A percentile compares a stretch with the other conserved stretches of the same genome.
Evolutionary conservation across 2,113 vertebrate species (phyloP).

Genomic region (Oenanthe oenanthe): DNA sequence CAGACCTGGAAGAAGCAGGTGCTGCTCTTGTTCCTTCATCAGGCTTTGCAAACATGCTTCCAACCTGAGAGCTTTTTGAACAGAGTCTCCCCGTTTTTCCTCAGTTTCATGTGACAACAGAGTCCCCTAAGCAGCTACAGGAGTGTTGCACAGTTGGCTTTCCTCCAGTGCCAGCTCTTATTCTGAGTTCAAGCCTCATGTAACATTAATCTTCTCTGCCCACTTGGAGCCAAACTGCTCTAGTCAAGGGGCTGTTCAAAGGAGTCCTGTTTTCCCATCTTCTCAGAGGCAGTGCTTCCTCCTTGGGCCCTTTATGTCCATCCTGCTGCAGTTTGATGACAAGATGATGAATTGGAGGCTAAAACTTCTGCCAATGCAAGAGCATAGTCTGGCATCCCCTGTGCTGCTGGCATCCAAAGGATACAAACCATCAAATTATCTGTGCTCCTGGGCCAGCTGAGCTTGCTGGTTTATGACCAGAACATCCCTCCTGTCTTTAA

Average conservation of each 20-base stretch:
- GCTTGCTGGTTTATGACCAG: neutral
- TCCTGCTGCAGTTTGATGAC: neutral
- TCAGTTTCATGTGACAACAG: neutral
- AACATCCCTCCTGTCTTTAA: neutral
- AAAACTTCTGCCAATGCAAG: neutral
- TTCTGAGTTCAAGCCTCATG: neutral
- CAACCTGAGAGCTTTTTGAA: neutral
- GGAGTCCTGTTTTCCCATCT: neutral
- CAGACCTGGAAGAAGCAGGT: neutral
- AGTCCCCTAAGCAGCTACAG: neutral
- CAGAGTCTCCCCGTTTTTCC: neutral
- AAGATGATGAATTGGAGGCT: slow-evolving; percentile 7
- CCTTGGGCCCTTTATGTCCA: neutral
- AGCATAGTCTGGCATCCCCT: neutral
- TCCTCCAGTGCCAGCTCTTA: neutral
- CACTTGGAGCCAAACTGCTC: neutral
- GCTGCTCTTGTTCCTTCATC: neutral
- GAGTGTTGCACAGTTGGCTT: neutral
- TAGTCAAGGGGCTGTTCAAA: neutral
- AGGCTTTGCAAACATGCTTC: neutral
- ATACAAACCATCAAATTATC: neutral
- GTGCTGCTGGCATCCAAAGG: neutral
- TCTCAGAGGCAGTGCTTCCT: neutral
- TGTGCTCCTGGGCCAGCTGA: neutral
- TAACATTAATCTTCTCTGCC: neutral